Percentiles rank a stretch among this genome's conserved stretches.
Evolutionary conservation across 2,113 vertebrate species (phyloP).

Genomic region (Lota lota): DNA sequence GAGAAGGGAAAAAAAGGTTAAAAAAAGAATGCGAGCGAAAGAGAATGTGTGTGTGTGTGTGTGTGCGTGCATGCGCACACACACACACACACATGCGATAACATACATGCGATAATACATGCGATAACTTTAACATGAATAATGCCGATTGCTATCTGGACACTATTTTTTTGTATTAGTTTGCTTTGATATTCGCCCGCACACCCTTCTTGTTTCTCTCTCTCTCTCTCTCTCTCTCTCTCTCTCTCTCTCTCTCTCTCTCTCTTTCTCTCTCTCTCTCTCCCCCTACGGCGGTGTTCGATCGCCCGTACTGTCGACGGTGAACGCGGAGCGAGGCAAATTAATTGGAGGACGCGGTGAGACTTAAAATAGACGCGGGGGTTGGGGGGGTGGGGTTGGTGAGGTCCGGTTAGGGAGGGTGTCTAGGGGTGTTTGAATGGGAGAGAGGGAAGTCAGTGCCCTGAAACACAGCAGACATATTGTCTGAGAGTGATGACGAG

Average conservation of each 20-base stretch:
- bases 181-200: conserved; percentile 39
- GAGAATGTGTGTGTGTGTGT: conserved; percentile 10
- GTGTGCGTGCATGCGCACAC: background rate
- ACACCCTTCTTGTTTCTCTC: background rate
- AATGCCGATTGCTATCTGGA: conserved; percentile 40
- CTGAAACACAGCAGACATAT: no score
- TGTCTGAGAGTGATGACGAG: no score
- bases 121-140: conserved; percentile 34
- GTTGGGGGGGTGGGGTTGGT: background rate
- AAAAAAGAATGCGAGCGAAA: no score
- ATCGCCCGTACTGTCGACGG: background rate
- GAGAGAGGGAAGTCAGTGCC: no score
- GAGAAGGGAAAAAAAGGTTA: no score
- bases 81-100: no score
- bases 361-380: conserved; percentile 16
- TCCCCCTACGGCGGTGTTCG: conserved; percentile 11
- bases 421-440: no score
- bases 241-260: no score
- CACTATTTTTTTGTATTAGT: conserved; percentile 13
- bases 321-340: conserved; percentile 8
- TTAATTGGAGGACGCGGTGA: conserved; percentile 19
- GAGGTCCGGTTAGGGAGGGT: no score
- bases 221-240: no score
- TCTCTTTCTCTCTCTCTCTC: no score
- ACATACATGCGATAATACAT: no score